Conservation (phyloP, 2,888 invertebrate genomes). For the Saturnia pavonia region DNA sequence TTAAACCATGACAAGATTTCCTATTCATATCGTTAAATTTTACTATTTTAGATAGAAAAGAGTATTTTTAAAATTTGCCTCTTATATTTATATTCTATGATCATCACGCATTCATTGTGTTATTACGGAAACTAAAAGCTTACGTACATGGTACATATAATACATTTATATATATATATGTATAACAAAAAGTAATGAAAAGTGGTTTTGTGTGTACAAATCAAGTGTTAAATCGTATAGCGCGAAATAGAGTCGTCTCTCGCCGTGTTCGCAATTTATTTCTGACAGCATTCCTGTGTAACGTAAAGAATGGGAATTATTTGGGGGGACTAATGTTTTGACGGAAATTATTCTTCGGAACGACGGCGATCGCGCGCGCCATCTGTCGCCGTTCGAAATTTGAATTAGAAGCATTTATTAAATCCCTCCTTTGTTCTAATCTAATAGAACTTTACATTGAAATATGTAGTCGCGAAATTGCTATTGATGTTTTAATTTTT, state of each 20-base stretch:
- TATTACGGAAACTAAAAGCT: background rate
- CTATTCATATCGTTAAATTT: no score
- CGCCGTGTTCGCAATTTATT: slow-evolving; percentile 53
- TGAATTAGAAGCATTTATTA: slow-evolving; percentile 63
- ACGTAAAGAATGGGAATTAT: slow-evolving; percentile 51
- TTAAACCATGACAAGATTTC: no score
- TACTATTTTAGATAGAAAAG: no score
- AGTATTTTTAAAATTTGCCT: no score
- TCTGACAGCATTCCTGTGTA: slow-evolving; percentile 46
- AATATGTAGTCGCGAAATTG: slow-evolving; percentile 28
- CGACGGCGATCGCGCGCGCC: slow-evolving; percentile 52
- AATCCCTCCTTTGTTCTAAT: slow-evolving; percentile 37
- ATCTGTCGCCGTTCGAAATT: slow-evolving; percentile 62
- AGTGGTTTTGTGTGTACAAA: slow-evolving; percentile 46
- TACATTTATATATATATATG: no score
- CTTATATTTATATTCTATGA: no score
- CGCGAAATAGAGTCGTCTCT: slow-evolving; percentile 26
- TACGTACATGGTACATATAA: no score
- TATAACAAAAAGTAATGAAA: slow-evolving; percentile 20
- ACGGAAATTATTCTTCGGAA: slow-evolving; percentile 57
- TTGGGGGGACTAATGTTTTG: slow-evolving; percentile 51
- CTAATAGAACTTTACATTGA: slow-evolving; percentile 25
- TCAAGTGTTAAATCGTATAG: slow-evolving; percentile 29
- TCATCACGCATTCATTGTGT: no score
- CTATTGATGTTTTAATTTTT: background rate